Evolutionary conservation across 2,113 vertebrate species (phyloP), one percentile per base, ranked within the genome.

Genomic region (Erythrocercus mccallii): DNA sequence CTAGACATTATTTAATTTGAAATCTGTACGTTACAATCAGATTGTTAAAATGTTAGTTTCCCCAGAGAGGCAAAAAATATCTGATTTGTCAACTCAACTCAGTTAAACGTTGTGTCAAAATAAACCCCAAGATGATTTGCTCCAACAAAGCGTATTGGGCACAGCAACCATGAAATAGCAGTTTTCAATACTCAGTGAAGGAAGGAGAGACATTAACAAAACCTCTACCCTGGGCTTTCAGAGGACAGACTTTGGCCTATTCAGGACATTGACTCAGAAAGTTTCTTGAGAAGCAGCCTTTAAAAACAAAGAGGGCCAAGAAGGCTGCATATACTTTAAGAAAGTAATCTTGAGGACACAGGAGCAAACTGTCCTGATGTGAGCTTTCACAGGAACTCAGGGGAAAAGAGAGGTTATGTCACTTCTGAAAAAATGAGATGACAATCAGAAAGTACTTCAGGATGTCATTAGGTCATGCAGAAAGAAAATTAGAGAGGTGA

Each of bases 301-400:
- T 38, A 30, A 60, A 81, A 74, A 15, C 2, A 24, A 45, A 76
- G 38, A 51, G 9, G 3, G 7, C 19, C 20, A 30, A 30, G n/a
- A 76, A 35, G 5, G 9, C 11, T 53, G n/a, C 16, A 27, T 30
- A 12, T 35, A 60, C 20, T 60, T 60, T 19, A 47, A 53, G 54
- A 44, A 61, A 47, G 17, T 61, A 61, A 53, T 31, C 6, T 53
- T 60, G 17, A 60, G 47, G 30, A 8, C 4, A n/a, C 11, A 53
- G 38, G 10, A 54, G 6, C 20, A 54, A 16, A 8, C 24, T 0
- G 0, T 47, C 14, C 45, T 12, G 7, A 10, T 28, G 8, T 33
- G 7, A 60, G n/a, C 6, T 47, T 53, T 25, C 30, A 40, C 11
- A 68, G 30, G 30, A 68, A 18, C 38, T 45, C 0, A 4, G 16